Percentiles rank a stretch among this genome's conserved stretches.
Evolutionary conservation across 2,888 invertebrate genomes (phyloP).

Genomic region (Homarus gammarus): DNA sequence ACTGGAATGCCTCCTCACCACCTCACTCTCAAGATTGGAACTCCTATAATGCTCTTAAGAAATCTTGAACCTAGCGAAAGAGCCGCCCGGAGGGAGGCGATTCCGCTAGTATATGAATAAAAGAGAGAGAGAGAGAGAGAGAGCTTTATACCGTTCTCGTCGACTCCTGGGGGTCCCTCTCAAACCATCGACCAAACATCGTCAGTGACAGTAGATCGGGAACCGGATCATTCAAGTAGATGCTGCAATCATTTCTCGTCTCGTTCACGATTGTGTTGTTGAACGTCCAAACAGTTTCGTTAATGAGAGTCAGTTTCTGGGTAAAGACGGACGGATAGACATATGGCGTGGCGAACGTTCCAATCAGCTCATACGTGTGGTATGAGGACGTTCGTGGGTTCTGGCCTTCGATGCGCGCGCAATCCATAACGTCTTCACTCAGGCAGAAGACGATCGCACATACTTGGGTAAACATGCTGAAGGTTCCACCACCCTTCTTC

Average conservation of each 20-base stretch:
- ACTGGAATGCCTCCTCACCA: no score
- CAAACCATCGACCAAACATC: constrained; percentile 28
- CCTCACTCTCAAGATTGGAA: no score
- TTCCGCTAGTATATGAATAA: no score
- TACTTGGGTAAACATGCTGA: constrained; percentile 60
- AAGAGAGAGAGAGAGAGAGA: no score
- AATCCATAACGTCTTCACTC: constrained; percentile 33
- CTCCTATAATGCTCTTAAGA: no score
- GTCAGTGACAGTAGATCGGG: neutral
- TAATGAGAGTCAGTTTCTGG: neutral
- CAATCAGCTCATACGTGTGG: neutral
- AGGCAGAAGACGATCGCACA: constrained; percentile 63
- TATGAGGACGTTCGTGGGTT: neutral
- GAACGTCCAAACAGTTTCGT: neutral
- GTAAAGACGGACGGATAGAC: constrained; percentile 38
- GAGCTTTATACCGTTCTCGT: no score
- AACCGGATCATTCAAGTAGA: neutral
- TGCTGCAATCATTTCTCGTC: neutral
- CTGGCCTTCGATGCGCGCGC: constrained; percentile 21
- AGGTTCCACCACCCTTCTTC: constrained; percentile 54
- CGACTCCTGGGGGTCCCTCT: neutral
- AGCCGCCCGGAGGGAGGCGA: no score
- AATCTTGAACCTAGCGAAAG: no score
- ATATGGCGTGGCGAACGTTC: neutral
- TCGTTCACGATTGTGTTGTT: neutral